Conservation (phyloP, 2,113 vertebrate species). For the Empidonax traillii region DNA sequence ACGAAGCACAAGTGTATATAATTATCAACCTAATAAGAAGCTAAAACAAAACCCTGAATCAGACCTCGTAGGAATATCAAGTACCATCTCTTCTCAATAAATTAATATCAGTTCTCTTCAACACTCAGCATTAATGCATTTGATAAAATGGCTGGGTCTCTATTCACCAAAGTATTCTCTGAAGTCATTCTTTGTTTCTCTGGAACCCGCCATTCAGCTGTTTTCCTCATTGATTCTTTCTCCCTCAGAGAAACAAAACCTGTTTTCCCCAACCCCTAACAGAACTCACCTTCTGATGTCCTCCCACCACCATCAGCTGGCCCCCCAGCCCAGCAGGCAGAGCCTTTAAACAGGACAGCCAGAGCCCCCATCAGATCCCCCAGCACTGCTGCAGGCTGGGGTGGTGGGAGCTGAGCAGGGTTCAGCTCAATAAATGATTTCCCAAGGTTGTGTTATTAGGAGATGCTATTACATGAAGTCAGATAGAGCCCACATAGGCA, state of each 20-base stretch:
- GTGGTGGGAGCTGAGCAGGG: fast-evolving
- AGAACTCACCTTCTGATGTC: background rate
- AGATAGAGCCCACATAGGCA: background rate
- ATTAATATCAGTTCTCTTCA: background rate
- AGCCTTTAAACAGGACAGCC: background rate
- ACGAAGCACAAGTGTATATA: background rate
- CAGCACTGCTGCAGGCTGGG: background rate
- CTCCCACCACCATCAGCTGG: background rate
- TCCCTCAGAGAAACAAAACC: background rate
- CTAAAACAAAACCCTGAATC: background rate
- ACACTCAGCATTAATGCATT: background rate
- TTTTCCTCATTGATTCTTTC: background rate
- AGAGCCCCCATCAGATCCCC: background rate
- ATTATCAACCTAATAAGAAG: background rate
- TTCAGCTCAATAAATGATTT: background rate
- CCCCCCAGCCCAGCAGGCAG: background rate
- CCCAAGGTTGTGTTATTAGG: background rate
- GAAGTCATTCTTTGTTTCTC: background rate
- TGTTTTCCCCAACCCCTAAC: background rate
- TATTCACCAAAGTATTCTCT: background rate
- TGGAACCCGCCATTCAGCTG: background rate
- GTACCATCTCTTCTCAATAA: background rate
- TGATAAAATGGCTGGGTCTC: background rate
- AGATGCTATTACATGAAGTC: background rate
- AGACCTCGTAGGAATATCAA: background rate